Percentiles rank a stretch among this genome's conserved stretches.
Evolutionary conservation across 2,113 vertebrate genomes (phyloP).

Genomic region (Bubalus kerabau): DNA sequence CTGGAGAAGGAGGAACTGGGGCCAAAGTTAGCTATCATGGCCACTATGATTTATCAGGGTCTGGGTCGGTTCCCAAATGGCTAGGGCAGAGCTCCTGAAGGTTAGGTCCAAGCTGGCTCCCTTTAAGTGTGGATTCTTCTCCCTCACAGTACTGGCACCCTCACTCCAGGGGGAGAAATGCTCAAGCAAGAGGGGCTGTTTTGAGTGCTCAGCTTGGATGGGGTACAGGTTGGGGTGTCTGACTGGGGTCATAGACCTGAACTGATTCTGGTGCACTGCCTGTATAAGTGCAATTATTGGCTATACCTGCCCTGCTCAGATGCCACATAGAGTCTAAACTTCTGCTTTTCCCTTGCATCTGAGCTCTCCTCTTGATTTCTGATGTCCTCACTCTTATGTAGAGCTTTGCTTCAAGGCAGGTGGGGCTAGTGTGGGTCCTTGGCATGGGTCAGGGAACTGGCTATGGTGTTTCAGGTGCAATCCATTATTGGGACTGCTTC

Average conservation of each 20-base stretch:
- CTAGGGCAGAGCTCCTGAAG: neutral
- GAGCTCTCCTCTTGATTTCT: neutral
- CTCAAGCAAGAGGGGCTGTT: neutral
- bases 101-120: neutral
- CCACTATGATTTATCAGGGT: neutral
- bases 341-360: neutral
- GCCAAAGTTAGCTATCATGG: rapidly evolving
- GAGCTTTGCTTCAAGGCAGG: neutral
- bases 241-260: neutral
- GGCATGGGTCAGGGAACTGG: neutral
- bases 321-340: neutral
- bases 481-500: neutral
- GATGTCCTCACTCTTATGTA: neutral
- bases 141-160: neutral
- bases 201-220: neutral
- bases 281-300: neutral
- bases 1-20: neutral
- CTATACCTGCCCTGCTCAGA: neutral
- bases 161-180: neutral
- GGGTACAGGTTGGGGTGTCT: neutral
- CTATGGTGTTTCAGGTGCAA: neutral
- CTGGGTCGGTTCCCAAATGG: neutral
- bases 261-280: neutral
- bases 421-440: neutral
- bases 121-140: neutral